A percentile compares a stretch with the other conserved stretches of the same genome.
These are phyloP conservation scores for Caenorhabditis zanzibari DNA, from an alignment of 2,888 invertebrate genomes.

Conservation along the genomic window DNA sequence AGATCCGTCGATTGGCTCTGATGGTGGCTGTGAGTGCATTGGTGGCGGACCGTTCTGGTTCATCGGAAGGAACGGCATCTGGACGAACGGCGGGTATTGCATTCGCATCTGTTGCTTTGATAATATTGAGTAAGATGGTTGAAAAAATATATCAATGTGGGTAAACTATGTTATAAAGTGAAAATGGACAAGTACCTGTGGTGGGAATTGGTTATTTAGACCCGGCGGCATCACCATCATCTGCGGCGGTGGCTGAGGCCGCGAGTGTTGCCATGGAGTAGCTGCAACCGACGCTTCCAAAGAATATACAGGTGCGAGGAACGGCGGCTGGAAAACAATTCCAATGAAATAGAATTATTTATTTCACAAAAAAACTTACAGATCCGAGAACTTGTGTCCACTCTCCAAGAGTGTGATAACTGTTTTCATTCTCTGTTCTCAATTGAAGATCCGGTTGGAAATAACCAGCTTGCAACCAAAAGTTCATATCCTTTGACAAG, in stretches of 20 bases:
- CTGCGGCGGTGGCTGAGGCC: slow-evolving; percentile 13
- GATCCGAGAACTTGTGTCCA: slow-evolving; percentile 61
- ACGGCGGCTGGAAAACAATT: slow-evolving; percentile 66
- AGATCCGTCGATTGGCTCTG: slow-evolving; percentile 67
- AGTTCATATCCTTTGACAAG: slow-evolving; percentile 91
- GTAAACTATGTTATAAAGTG: neutral
- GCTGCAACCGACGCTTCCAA: slow-evolving; percentile 34
- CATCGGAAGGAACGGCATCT: slow-evolving; percentile 54
- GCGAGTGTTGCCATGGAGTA: slow-evolving; percentile 15
- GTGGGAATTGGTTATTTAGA: slow-evolving; percentile 41
- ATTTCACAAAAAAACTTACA: slow-evolving; percentile 21
- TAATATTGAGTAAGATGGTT: neutral
- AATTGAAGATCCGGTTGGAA: slow-evolving; percentile 91
- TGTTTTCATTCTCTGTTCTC: slow-evolving; percentile 89
- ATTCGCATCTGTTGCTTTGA: slow-evolving; percentile 40
- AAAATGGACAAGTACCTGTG: too few species aligned
- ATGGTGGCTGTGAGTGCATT: slow-evolving; percentile 68
- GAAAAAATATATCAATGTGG: neutral
- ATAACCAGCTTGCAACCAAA: slow-evolving; percentile 91
- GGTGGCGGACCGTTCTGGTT: slow-evolving; percentile 25
- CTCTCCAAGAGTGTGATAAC: slow-evolving; percentile 81
- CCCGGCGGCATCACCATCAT: slow-evolving; percentile 67
- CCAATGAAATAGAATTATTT: neutral
- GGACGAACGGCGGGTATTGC: slow-evolving; percentile 54
- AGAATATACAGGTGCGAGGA: slow-evolving; percentile 42